A percentile compares a stretch with the other conserved stretches of the same genome.
phyloP scores from a whole-genome alignment of 2,113 vertebrate species.

The Sigmodon hispidus region DNA sequence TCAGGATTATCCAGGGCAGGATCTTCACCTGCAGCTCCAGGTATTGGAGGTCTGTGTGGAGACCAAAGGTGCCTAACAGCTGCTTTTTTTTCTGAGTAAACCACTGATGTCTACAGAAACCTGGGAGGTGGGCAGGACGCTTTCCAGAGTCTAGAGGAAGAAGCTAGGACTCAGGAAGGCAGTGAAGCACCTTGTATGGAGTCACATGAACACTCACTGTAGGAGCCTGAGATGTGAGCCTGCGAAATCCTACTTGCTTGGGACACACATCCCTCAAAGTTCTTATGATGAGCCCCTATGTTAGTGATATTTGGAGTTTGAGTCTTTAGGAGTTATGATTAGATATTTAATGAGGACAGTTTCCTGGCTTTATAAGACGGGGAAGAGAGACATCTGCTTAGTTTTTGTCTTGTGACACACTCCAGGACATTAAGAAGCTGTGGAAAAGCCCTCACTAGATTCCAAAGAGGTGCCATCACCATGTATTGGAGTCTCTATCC shows the following conservation, averaged over 20 bases:
- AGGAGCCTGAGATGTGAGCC: not conserved
- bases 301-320: not conserved
- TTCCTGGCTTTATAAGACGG: not conserved
- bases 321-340: not conserved
- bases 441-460: not conserved
- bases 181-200: not conserved
- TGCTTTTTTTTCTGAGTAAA: not conserved
- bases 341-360: not conserved
- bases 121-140: not conserved
- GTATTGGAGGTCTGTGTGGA: fast-evolving
- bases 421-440: not conserved
- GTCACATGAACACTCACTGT: not conserved
- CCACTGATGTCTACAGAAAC: not conserved
- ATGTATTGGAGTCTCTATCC: not conserved
- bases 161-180: not conserved
- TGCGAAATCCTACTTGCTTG: not conserved
- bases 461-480: not conserved
- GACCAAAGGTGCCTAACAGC: not conserved
- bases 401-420: not conserved
- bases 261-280: not conserved
- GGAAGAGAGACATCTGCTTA: not conserved
- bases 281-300: not conserved
- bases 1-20: not conserved
- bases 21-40: not conserved
- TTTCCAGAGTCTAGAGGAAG: not conserved